Evolutionary conservation across 2,797 vertebrate species (phyloP), one percentile per base, ranked within the genome.

Genomic region (Apogon talboti): DNA sequence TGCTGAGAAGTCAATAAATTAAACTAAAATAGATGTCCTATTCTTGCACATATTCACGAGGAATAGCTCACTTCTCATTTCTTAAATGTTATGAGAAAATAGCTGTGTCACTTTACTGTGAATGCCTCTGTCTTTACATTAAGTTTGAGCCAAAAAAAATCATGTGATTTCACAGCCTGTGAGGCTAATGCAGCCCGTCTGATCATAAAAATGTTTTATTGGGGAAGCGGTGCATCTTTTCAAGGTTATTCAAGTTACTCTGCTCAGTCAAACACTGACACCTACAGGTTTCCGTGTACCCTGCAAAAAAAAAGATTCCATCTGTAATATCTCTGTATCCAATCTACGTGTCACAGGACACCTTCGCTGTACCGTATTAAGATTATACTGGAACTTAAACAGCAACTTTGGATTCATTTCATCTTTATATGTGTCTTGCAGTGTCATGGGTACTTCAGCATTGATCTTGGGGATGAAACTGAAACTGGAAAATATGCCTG

Each of bases 201-300:
- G 67, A 78, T 75, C 67, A 80, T 74, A 76, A 81, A 86, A 77
- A 33, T 46, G 49, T 51, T 74, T 76, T 68, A 76, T 59, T 62
- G 58, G 50, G 37, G 61, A 67, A 70, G 62, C 52, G 67, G 56
- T 35, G 33, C 1, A 33, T 79, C 44, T 38, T 67, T 64, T 84
- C 76, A 87, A 86, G 80, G 82, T 81, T 76, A 83, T 62, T 48
- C 62, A 56, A 76, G 67, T 74, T 40, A 71, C 16, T 68, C 30
- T 79, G 67, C 38, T 59, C 43, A 62, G 84, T 77, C 24, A 61
- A 84, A 91, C 80, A 92, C 82, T 90, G 89, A 88, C 90, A 87
- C 85, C 91, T 91, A 63, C 83, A 87, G 87, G 88, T 45, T 48
- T 38, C 46, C 60, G 40, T 33, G n/a, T 54, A 43, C 40, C 47